Base-by-base conservation (phyloP, 2,888 invertebrate species). In the Synanthedon formicaeformis region DNA sequence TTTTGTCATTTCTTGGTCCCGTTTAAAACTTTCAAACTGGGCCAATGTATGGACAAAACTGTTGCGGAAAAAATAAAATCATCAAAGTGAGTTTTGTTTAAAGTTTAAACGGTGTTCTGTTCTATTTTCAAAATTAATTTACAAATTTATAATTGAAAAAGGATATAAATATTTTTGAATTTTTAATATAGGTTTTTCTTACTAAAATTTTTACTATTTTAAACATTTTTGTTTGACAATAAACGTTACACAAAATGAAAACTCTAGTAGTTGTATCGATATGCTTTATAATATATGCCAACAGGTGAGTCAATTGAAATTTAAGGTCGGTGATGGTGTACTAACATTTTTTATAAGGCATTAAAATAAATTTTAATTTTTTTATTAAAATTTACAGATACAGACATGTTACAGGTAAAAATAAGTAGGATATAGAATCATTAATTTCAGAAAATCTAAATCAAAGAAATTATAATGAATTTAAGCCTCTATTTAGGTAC, bases 11-110 rank as follows among this genome's bases (percentile, higher is more conserved):
- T 50, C 10, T 50, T 34, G n/a, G 27, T 51, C 48, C n/a, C 5
- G 51, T 52, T 55, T 53, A 53, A 56, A 56, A 54, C 51, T 60
- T 66, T 67, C 77, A 89, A 88, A 75, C 90, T 90, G 91, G 90
- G 91, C 76, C 90, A 90, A 85, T 90, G 90, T 75, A 88, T 90
- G 79, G 89, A 90, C 79, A 88, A 90, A 76, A 75, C 85, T 59
- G 79, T 88, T 65, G 78, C 78, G 62, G 87, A 72, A 70, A 83
- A 82, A 71, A 71, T 80, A 58, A 66, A 76, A 58, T 64, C 68
- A 58, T 64, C 67, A 59, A 71, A 78, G 83, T 85, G 72, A 84
- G 83, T 83, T 63, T 56, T 50, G 55, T n/a, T n/a, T n/a, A n/a
- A n/a, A n/a, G n/a, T 52, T 53, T 50, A 56, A 49, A 41, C 12